Evolutionary conservation across 37 sponge, comb jelly and placozoan species (phyloP).

Genomic region (Oopsacas minuta): DNA sequence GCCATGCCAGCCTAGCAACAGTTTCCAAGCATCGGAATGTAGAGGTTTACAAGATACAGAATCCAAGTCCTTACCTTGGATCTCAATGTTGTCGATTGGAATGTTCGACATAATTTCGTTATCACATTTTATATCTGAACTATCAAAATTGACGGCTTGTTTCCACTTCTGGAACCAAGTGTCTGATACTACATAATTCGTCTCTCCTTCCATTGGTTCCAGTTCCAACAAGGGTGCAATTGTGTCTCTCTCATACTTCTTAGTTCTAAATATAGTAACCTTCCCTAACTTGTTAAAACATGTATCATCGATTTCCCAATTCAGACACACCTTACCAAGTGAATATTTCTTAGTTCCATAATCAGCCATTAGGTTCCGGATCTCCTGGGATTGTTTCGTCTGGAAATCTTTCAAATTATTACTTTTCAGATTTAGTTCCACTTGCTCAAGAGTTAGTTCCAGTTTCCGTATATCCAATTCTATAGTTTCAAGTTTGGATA

Average conservation of each 20-base stretch:
- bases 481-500: background rate
- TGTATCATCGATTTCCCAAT: background rate
- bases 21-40: background rate
- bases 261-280: background rate
- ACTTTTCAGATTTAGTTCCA: background rate
- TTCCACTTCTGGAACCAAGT: background rate
- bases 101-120: background rate
- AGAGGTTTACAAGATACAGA: background rate
- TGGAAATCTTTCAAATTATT: background rate
- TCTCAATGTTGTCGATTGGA: background rate
- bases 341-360: background rate
- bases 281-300: background rate
- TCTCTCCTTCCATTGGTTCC: background rate
- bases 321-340: background rate
- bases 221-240: background rate
- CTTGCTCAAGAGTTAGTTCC: background rate
- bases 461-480: background rate
- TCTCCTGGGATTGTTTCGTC: background rate
- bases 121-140: background rate
- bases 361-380: background rate
- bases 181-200: background rate
- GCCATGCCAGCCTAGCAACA: background rate
- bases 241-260: background rate
- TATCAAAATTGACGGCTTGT: background rate
- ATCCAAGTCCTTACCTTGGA: background rate